A percentile compares a stretch with the other conserved stretches of the same genome.
Conservation (phyloP, 2,113 vertebrate genomes). For the Daphoenositta chrysoptera region DNA sequence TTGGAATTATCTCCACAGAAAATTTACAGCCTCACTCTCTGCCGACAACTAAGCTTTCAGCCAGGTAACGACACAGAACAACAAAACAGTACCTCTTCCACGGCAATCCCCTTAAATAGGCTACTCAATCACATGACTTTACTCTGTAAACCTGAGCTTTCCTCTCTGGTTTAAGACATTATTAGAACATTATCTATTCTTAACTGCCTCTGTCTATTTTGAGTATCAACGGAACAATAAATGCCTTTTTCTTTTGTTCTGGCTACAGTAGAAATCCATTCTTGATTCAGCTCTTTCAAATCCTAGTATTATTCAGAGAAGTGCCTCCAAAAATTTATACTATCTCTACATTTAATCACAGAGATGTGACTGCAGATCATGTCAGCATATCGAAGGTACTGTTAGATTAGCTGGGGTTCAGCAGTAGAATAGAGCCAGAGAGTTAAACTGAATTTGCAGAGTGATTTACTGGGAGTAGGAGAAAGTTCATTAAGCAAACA, state of each 20-base stretch:
- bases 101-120: not conserved
- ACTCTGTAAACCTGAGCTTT: not conserved
- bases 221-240: not conserved
- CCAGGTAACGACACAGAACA: not conserved
- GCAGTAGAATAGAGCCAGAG: not conserved
- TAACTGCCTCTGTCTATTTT: not conserved
- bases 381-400: not conserved
- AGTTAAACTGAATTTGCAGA: constrained; percentile 16
- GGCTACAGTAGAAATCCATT: not conserved
- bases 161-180: not conserved
- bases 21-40: not conserved
- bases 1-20: not conserved
- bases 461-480: not conserved
- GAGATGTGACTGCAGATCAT: not conserved
- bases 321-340: not conserved
- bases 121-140: not conserved
- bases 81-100: not conserved
- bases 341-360: not conserved
- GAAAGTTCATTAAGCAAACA: constrained; percentile 43
- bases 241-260: not conserved
- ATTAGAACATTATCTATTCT: not conserved
- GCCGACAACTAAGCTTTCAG: not conserved
- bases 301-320: not conserved
- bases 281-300: not conserved
- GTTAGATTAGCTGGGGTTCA: not conserved